phyloP scores from a whole-genome alignment of 2,888 invertebrate genomes.

The Liposcelis brunnea region DNA sequence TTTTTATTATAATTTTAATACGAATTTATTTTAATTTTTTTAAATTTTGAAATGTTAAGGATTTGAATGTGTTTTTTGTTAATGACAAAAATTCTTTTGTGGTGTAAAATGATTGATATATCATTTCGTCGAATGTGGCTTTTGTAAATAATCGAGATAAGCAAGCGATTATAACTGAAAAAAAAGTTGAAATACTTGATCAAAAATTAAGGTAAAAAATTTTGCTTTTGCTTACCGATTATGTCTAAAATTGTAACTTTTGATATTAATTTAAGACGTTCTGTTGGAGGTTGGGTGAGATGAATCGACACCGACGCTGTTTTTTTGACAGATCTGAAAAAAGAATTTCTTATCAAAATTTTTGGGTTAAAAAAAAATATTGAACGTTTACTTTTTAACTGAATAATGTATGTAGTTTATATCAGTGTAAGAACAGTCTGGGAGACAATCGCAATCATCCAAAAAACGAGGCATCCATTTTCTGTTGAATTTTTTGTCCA shows the following conservation, averaged over 20 bases:
- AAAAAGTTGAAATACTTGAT: background rate
- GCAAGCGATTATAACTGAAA: background rate
- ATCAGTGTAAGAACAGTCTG: no score
- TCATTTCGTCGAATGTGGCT: background rate
- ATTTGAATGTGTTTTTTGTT: slow-evolving; percentile 8
- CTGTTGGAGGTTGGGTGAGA: background rate
- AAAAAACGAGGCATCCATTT: background rate
- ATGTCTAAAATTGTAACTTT: background rate
- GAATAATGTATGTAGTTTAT: no score
- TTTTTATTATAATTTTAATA: background rate
- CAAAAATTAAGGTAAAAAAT: background rate
- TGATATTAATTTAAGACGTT: background rate
- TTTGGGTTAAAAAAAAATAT: background rate
- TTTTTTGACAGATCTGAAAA: background rate
- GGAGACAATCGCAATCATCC: no score
- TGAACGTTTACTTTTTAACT: background rate
- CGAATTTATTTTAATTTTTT: background rate
- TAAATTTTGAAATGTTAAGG: slow-evolving; percentile 3
- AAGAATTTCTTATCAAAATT: background rate
- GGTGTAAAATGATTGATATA: no score
- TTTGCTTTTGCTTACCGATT: slow-evolving; percentile 1
- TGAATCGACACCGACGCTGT: background rate
- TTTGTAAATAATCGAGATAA: background rate
- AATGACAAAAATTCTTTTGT: no score
- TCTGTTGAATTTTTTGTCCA: background rate